Conservation (phyloP, 2,113 vertebrate genomes). For the Zosterops hypoxanthus region DNA sequence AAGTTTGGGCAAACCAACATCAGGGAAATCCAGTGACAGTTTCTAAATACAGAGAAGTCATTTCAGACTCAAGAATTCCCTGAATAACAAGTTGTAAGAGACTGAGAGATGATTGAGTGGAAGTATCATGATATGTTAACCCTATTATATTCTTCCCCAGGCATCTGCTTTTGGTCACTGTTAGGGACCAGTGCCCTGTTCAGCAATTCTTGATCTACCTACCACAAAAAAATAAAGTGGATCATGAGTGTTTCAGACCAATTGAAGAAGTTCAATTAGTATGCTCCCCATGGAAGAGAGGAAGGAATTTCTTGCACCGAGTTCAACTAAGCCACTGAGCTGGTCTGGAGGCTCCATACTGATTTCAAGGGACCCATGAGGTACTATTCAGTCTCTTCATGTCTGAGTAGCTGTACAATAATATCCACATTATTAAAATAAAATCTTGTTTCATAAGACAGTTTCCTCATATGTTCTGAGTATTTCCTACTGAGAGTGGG, state of each 20-base stretch:
- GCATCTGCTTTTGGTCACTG: background rate
- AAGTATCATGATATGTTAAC: background rate
- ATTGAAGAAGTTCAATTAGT: background rate
- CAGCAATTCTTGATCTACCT: background rate
- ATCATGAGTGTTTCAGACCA: background rate
- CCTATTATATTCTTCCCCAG: background rate
- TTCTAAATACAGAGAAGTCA: background rate
- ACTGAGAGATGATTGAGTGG: background rate
- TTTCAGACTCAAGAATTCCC: background rate
- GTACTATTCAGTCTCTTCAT: slow-evolving; percentile 34
- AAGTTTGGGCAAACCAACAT: background rate
- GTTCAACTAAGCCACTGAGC: slow-evolving; percentile 9
- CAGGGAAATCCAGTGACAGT: background rate
- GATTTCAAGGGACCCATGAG: slow-evolving; percentile 40
- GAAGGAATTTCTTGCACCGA: background rate
- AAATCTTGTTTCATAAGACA: slow-evolving; percentile 50
- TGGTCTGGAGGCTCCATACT: slow-evolving; percentile 34
- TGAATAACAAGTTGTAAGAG: background rate
- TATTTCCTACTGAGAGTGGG: slow-evolving; percentile 50
- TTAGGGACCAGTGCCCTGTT: background rate
- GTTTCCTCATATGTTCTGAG: slow-evolving; percentile 40
- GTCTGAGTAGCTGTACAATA: slow-evolving; percentile 37
- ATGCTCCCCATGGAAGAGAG: background rate
- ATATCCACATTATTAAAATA: slow-evolving; percentile 50
- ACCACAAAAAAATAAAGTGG: background rate